phyloP scores from a whole-genome alignment of 2,888 invertebrate genomes.

The Rhingia rostrata region DNA sequence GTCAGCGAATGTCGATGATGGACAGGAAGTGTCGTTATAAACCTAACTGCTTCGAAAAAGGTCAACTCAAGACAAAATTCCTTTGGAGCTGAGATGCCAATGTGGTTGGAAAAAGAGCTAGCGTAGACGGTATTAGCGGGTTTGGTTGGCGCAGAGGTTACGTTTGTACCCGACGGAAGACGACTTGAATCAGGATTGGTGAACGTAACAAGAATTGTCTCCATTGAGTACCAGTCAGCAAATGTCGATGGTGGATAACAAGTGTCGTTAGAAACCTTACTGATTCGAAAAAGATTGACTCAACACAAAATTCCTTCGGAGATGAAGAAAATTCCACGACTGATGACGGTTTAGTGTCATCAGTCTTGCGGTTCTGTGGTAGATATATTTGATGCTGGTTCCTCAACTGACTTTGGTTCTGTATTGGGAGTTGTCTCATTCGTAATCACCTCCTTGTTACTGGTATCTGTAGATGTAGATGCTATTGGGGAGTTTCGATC shows the following conservation, averaged over 20 bases:
- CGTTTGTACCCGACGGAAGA: neutral
- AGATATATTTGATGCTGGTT: conserved; percentile 32
- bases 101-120: neutral
- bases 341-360: conserved; percentile 1
- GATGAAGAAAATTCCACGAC: neutral
- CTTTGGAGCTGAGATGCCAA: too few species aligned
- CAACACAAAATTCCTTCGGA: conserved; percentile 16
- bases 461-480: neutral
- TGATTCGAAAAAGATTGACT: conserved; percentile 32
- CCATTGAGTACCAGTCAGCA: conserved; percentile 44
- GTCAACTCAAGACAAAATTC: too few species aligned
- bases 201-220: conserved; percentile 19
- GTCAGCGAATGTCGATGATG: too few species aligned
- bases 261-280: conserved; percentile 22
- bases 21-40: too few species aligned
- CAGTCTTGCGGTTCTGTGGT: conserved; percentile 24
- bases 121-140: neutral
- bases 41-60: too few species aligned
- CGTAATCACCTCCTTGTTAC: conserved; percentile 4
- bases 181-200: neutral
- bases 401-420: conserved; percentile 31
- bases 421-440: conserved; percentile 11
- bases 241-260: conserved; percentile 29
- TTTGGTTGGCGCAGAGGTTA: neutral
- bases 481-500: conserved; percentile 78